These are phyloP conservation scores for Ariopsis seemanni DNA, from an alignment of 2,113 vertebrate species.

Conservation along the genomic window DNA sequence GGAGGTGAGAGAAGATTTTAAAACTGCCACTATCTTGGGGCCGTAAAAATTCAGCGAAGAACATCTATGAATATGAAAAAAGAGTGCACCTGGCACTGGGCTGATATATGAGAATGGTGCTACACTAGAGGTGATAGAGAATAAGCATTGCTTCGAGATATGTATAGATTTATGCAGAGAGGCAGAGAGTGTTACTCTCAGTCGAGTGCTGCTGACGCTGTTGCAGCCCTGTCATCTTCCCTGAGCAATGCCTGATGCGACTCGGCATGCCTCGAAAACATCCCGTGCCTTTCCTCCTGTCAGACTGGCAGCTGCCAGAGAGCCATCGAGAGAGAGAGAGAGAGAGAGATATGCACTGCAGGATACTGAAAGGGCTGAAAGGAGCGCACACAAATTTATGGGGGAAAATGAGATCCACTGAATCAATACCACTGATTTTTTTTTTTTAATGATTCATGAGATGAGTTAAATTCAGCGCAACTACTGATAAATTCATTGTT, in stretches of 20 bases:
- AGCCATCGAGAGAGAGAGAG: slow-evolving; percentile 36
- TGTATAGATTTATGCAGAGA: slow-evolving; percentile 40
- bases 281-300: slow-evolving; percentile 41
- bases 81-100: slow-evolving; percentile 29
- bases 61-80: slow-evolving; percentile 55
- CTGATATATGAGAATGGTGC: slow-evolving; percentile 49
- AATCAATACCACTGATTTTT: slow-evolving; percentile 15
- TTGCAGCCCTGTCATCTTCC: slow-evolving; percentile 54
- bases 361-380: slow-evolving; percentile 45
- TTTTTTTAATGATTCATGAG: slow-evolving; percentile 19
- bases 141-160: slow-evolving; percentile 43
- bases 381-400: slow-evolving; percentile 39
- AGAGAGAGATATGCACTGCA: slow-evolving; percentile 16
- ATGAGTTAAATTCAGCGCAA: slow-evolving; percentile 16
- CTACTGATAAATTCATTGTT: not conserved
- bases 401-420: not conserved
- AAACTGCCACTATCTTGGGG: slow-evolving; percentile 34
- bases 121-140: slow-evolving; percentile 43
- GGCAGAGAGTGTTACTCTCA: slow-evolving; percentile 47
- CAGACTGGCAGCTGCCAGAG: slow-evolving; percentile 56
- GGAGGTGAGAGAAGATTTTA: slow-evolving; percentile 38
- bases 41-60: slow-evolving; percentile 40
- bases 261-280: slow-evolving; percentile 48
- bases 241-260: slow-evolving; percentile 43
- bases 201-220: slow-evolving; percentile 50